phyloP scores from a whole-genome alignment of 2,888 invertebrate species.

The Spisula solida region DNA sequence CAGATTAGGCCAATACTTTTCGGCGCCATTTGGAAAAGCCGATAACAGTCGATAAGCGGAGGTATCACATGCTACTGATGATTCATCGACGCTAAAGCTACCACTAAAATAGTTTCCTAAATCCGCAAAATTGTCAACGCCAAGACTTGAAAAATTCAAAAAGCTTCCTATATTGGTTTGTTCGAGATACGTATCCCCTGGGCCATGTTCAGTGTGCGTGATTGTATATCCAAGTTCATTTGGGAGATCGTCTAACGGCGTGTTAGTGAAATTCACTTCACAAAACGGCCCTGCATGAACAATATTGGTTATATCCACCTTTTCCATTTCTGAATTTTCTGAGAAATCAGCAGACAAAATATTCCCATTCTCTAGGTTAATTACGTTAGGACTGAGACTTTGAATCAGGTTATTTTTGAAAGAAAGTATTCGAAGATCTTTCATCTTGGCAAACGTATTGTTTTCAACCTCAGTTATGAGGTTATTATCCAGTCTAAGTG shows the following conservation, averaged over 20 bases:
- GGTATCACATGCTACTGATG: constrained; percentile 5
- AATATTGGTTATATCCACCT: constrained; percentile 3
- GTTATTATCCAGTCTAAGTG: constrained; percentile 2
- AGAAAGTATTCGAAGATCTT: constrained; percentile 10
- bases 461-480: constrained; percentile 17
- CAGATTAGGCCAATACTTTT: neutral
- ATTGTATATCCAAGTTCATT: constrained; percentile 19
- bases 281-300: constrained; percentile 11
- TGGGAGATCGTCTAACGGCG: neutral
- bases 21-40: neutral
- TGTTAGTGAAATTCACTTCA: neutral
- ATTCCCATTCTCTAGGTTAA: neutral
- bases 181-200: constrained; percentile 6
- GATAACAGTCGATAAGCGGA: neutral
- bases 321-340: neutral
- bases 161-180: constrained; percentile 32
- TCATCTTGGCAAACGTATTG: constrained; percentile 17
- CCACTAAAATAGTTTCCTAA: neutral
- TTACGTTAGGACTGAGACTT: constrained; percentile 11
- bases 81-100: neutral
- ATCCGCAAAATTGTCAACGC: neutral
- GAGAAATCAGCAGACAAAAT: constrained; percentile 19
- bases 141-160: constrained; percentile 19
- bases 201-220: neutral
- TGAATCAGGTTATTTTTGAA: constrained; percentile 6